Evolutionary conservation across 2,797 vertebrate species (phyloP).

Genomic region (Lagodon rhomboides): DNA sequence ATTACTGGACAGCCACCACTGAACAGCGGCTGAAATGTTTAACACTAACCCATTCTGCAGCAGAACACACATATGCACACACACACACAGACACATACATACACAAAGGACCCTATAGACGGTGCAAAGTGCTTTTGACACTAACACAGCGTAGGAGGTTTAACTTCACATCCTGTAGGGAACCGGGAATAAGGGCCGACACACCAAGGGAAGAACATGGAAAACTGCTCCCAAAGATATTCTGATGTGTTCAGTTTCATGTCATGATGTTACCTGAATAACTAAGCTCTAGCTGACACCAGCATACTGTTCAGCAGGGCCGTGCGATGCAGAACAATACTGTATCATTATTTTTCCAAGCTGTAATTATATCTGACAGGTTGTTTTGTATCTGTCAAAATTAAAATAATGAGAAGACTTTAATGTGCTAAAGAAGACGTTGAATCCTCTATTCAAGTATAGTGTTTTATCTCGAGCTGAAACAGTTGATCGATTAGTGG

Average conservation of each 20-base stretch:
- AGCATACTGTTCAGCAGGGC: neutral
- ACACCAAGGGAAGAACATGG: neutral
- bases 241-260: neutral
- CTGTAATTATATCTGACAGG: neutral
- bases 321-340: neutral
- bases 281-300: slow-evolving; percentile 1
- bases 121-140: slow-evolving; percentile 26
- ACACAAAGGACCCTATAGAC: slow-evolving; percentile 8
- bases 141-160: neutral
- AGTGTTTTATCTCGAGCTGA: neutral
- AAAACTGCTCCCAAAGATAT: neutral
- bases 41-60: slow-evolving; percentile 41
- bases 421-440: neutral
- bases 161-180: slow-evolving; percentile 14
- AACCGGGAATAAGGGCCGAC: slow-evolving; percentile 11
- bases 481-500: neutral
- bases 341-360: neutral
- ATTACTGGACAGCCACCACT: slow-evolving; percentile 1
- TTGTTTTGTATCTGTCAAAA: neutral
- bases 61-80: slow-evolving; percentile 18
- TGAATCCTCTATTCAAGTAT: neutral
- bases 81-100: neutral
- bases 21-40: slow-evolving; percentile 19
- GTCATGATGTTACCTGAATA: neutral
- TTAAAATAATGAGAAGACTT: neutral